These are phyloP conservation scores for Terrapene triunguis DNA, from an alignment of 2,113 vertebrate species.

Conservation along the genomic window DNA sequence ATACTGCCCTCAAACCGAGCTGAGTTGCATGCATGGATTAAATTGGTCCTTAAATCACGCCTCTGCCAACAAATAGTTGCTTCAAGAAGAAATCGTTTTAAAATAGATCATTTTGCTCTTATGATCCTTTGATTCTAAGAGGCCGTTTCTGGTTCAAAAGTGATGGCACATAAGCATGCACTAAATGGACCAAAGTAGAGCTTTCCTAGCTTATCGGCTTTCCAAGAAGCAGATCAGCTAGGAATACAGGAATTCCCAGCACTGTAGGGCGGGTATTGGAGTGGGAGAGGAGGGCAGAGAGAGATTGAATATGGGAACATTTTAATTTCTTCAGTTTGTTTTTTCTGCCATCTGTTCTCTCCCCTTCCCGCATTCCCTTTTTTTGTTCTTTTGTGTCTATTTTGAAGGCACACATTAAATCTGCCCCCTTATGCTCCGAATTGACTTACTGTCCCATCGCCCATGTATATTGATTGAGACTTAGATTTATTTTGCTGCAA, in stretches of 20 bases:
- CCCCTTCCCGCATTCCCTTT: neutral
- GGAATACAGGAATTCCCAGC: fast-evolving
- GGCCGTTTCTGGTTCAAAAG: neutral
- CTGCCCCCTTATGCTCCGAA: neutral
- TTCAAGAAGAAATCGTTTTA: neutral
- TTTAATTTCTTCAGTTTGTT: neutral
- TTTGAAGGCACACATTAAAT: neutral
- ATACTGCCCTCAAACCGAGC: neutral
- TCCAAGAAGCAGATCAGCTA: fast-evolving
- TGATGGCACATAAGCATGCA: neutral
- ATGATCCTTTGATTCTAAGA: neutral
- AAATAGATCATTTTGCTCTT: fast-evolving
- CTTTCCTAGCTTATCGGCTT: neutral
- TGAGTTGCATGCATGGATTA: fast-evolving
- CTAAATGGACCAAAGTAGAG: neutral
- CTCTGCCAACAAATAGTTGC: neutral
- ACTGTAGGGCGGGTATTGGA: neutral
- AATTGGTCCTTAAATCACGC: fast-evolving
- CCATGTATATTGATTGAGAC: neutral
- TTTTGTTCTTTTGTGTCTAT: neutral
- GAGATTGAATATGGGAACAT: neutral
- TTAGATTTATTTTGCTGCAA: slow-evolving; percentile 41
- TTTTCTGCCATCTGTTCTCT: neutral
- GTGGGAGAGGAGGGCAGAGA: neutral
- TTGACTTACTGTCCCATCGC: neutral